These are phyloP conservation scores for Rissa tridactyla DNA, from an alignment of 2,113 vertebrate species.

Conservation along the genomic window DNA sequence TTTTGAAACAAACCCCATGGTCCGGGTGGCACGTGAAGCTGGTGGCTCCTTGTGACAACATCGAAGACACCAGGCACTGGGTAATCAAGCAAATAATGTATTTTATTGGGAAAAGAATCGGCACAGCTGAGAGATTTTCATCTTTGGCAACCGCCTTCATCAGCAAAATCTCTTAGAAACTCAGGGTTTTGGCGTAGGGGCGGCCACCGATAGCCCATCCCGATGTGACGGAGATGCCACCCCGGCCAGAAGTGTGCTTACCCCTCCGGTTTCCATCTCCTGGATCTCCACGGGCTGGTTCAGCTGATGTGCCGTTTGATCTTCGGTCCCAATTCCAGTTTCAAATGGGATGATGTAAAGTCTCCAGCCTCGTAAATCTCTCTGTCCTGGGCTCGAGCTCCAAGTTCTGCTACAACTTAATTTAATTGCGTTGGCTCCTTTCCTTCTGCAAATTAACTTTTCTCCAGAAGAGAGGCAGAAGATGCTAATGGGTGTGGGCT, in stretches of 20 bases:
- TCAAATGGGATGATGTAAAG: background rate
- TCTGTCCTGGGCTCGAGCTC: background rate
- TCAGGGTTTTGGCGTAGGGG: fast-evolving
- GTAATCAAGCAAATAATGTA: background rate
- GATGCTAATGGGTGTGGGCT: background rate
- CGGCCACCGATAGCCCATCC: background rate
- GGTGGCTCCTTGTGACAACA: background rate
- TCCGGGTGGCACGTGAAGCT: background rate
- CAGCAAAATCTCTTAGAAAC: background rate
- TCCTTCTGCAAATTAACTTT: background rate
- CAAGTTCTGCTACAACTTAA: background rate
- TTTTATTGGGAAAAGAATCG: background rate
- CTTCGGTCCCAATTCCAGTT: background rate
- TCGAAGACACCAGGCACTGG: fast-evolving
- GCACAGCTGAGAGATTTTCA: background rate
- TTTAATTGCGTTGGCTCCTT: background rate
- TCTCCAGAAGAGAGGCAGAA: background rate
- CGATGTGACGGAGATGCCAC: background rate
- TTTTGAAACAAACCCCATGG: background rate
- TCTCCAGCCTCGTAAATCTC: background rate
- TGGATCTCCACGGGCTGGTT: background rate
- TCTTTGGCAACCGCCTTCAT: background rate
- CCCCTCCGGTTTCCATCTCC: background rate
- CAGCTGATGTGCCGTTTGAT: background rate
- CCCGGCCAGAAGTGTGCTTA: background rate